Evolutionary conservation across 1,140 invertebrate species (phyloP), one percentile per base, ranked within the genome.

Genomic region (Pararge aegeria): DNA sequence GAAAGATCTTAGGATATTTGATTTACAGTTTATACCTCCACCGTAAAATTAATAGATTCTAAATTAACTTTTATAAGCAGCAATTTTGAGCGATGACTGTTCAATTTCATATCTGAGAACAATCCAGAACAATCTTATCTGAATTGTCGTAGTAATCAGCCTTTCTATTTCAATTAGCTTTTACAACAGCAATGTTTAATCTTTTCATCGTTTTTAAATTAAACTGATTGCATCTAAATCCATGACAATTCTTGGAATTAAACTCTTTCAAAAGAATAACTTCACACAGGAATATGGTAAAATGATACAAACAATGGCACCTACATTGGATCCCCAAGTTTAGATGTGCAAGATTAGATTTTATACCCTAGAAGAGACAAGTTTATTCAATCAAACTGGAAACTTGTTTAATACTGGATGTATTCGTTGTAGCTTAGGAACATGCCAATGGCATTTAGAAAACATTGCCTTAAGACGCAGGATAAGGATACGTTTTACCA

Each of bases 401-500:
- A 34, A 34, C 30, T 34, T 12, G 30, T 34, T 12, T 34, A n/a
- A n/a, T n/a, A n/a, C n/a, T n/a, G n/a, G n/a, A n/a, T n/a, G n/a
- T n/a, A n/a, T n/a, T n/a, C n/a, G n/a, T n/a, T n/a, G n/a, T n/a
- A n/a, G n/a, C n/a, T n/a, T n/a, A n/a, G n/a, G n/a, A n/a, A n/a
- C n/a, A n/a, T n/a, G n/a, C n/a, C n/a, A n/a, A n/a, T n/a, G n/a
- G n/a, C n/a, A n/a, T n/a, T n/a, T n/a, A n/a, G n/a, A n/a, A n/a
- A n/a, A n/a, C n/a, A n/a, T n/a, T n/a, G n/a, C n/a, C n/a, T n/a
- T n/a, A n/a, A 44, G 16, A 50, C 61, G 40, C 50, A 37, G 56
- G 56, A 50, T 20, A 57, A 58, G 46, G 51, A 55, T 63, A 54
- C 72, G 75, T 77, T 77, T 68, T 53, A 30, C 42, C 42, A 65